Conservation (phyloP, 2,113 vertebrate species). For the Pollachius pollachius region DNA sequence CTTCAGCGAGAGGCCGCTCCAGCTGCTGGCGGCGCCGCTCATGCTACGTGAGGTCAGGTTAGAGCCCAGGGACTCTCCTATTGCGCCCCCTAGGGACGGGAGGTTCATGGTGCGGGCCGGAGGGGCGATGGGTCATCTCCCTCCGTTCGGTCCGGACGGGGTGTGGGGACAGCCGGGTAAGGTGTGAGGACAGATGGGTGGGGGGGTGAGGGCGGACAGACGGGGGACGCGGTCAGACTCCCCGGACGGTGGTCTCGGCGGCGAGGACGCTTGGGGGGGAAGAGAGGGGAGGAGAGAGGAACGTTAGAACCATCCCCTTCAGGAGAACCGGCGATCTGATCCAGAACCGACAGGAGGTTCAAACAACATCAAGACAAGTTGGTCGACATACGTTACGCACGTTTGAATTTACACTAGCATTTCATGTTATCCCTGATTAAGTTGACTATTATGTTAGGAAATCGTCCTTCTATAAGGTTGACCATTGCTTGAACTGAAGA, state of each 20-base stretch:
- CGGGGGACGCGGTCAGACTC: not conserved
- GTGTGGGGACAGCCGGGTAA: not conserved
- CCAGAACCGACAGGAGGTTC: no score
- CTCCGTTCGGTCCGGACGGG: constrained; percentile 5
- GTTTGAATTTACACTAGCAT: no score
- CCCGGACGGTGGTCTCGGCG: constrained; percentile 8
- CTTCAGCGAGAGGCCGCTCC: constrained; percentile 79
- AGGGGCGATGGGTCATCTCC: constrained; percentile 54
- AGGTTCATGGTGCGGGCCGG: constrained; percentile 65
- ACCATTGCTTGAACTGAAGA: no score
- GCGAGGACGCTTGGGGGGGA: not conserved
- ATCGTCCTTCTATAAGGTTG: no score
- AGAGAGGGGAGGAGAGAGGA: not conserved
- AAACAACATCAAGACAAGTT: no score
- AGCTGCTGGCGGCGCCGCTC: constrained; percentile 74
- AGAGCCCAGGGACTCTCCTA: constrained; percentile 71
- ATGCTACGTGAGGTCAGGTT: constrained; percentile 66
- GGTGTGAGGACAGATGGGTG: not conserved
- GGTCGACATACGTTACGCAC: no score
- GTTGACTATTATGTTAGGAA: no score
- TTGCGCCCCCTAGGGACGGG: constrained; percentile 63
- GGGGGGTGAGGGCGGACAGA: not conserved
- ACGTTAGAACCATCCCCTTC: no score
- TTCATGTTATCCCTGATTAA: no score
- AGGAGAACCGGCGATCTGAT: no score